Conservation (phyloP, 2,797 vertebrate species). For the Helicolenus hilgendorfi region DNA sequence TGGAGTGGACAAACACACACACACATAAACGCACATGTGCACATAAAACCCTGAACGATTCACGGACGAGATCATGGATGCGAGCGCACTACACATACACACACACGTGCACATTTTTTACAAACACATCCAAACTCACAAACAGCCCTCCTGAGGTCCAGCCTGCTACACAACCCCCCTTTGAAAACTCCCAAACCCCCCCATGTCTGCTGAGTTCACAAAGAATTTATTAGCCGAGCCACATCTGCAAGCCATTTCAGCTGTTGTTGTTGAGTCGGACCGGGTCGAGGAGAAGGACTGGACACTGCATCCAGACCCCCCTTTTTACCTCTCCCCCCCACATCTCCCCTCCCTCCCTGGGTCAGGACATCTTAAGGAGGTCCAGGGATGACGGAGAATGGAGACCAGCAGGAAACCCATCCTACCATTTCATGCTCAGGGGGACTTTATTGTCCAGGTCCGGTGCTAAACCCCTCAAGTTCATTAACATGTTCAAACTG, state of each 20-base stretch:
- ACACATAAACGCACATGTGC: neutral
- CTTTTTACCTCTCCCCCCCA: too few relatives aligned
- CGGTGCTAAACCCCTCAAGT: constrained; percentile 56
- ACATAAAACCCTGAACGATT: neutral
- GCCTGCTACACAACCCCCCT: neutral
- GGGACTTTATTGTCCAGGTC: constrained; percentile 66
- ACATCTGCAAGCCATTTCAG: constrained; percentile 89
- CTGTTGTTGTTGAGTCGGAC: constrained; percentile 79
- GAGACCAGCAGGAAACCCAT: constrained; percentile 56
- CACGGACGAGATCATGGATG: neutral
- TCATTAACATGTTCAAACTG: constrained; percentile 69
- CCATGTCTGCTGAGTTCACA: constrained; percentile 65
- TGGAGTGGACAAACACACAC: neutral
- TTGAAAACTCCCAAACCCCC: neutral
- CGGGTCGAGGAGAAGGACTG: constrained; percentile 62
- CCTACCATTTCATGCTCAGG: constrained; percentile 73
- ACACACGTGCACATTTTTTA: neutral
- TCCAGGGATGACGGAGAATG: constrained; percentile 30
- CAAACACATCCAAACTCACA: constrained; percentile 7
- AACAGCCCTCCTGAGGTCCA: constrained; percentile 54
- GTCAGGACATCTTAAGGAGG: constrained; percentile 69
- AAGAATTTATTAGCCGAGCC: constrained; percentile 82
- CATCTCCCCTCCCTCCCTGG: neutral
- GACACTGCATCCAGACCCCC: constrained; percentile 58
- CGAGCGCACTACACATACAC: neutral